These are phyloP conservation scores for Cheirogaleus major DNA, from an alignment of 2,797 vertebrate genomes.

Conservation along the genomic window DNA sequence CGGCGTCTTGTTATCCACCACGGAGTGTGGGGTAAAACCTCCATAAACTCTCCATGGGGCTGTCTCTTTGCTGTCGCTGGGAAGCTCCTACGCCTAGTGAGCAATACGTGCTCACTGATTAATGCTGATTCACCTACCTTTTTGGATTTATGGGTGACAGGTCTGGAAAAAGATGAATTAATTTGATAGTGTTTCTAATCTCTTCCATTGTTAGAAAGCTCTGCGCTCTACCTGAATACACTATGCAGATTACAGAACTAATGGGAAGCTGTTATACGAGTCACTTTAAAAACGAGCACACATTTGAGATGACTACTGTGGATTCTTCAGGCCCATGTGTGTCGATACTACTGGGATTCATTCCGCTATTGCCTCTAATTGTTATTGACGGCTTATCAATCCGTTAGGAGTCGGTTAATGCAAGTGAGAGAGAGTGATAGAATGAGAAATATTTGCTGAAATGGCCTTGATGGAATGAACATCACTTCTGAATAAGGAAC, in stretches of 20 bases:
- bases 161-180: conserved; percentile 68
- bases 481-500: conserved; percentile 82
- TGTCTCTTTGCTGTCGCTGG: neutral
- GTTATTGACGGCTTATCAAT: conserved; percentile 79
- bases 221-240: neutral
- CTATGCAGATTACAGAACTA: conserved; percentile 4
- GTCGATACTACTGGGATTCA: conserved; percentile 71
- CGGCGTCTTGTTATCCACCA: neutral
- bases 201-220: conserved; percentile 75
- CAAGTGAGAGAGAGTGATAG: conserved; percentile 75
- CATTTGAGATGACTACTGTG: conserved; percentile 63
- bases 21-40: neutral
- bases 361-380: conserved; percentile 76
- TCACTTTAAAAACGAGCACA: conserved; percentile 74
- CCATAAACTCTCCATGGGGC: neutral
- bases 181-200: conserved; percentile 78
- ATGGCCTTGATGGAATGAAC: conserved; percentile 81
- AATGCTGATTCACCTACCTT: neutral
- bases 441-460: conserved; percentile 82
- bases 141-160: neutral
- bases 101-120: neutral
- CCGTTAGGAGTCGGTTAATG: conserved; percentile 78
- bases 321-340: conserved; percentile 75
- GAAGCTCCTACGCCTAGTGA: neutral
- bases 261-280: conserved; percentile 72